phyloP scores from a whole-genome alignment of 2,797 vertebrate species.

The Sebastes variabilis region DNA sequence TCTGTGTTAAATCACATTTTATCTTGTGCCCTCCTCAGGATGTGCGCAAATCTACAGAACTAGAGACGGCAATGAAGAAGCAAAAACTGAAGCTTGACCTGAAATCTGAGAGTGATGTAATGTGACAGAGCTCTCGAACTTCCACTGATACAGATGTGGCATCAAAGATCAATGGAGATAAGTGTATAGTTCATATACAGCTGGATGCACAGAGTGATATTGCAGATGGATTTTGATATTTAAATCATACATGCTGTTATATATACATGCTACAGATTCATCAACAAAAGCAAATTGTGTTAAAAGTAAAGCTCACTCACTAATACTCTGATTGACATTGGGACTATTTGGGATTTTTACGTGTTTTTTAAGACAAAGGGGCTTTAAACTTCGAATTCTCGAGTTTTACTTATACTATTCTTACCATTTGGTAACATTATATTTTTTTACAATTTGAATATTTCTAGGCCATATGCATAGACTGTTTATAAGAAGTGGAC shows the following conservation, averaged over 20 bases:
- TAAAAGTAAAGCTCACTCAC: not conserved
- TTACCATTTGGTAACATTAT: not conserved
- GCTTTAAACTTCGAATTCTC: not conserved
- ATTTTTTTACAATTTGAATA: not conserved
- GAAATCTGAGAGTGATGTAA: slow-evolving; percentile 19
- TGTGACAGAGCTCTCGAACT: slow-evolving; percentile 48
- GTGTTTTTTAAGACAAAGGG: not conserved
- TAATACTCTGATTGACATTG: not conserved
- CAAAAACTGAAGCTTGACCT: slow-evolving; percentile 84
- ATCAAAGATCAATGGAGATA: not conserved
- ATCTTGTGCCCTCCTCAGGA: slow-evolving; percentile 59
- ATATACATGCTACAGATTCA: not conserved
- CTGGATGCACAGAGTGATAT: not conserved
- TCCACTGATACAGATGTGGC: not conserved
- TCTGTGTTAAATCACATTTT: not conserved
- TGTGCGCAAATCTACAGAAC: slow-evolving; percentile 79
- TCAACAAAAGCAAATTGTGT: not conserved
- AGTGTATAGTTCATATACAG: not conserved
- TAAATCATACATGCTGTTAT: not conserved
- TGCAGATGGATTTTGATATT: not conserved
- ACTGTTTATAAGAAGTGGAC: too few relatives aligned
- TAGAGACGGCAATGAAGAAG: slow-evolving; percentile 85
- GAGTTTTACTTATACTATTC: not conserved
- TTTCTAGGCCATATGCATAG: not conserved
- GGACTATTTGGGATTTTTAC: not conserved